A percentile compares a stretch with the other conserved stretches of the same genome.
These are phyloP conservation scores for Trematomus loennbergii DNA, from an alignment of 2,113 vertebrate species.

Conservation along the genomic window DNA sequence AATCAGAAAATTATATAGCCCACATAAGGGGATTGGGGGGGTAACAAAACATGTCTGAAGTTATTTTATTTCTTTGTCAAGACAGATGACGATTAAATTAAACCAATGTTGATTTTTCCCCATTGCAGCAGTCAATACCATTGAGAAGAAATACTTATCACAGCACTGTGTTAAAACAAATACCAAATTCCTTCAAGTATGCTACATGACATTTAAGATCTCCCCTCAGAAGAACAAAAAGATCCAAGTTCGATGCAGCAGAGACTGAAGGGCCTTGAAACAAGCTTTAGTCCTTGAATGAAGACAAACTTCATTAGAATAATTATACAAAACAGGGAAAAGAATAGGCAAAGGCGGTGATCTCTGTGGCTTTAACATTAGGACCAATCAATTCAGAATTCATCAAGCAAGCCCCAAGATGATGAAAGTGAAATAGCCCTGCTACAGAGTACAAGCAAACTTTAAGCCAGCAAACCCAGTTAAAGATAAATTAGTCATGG, in stretches of 20 bases:
- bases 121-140: constrained; percentile 63
- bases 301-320: constrained; percentile 71
- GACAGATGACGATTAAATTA: constrained; percentile 66
- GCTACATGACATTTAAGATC: constrained; percentile 72
- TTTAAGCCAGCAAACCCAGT: constrained; percentile 81
- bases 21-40: constrained; percentile 52
- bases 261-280: constrained; percentile 55
- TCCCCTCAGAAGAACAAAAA: constrained; percentile 49
- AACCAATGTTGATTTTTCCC: constrained; percentile 31
- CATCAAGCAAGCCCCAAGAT: constrained; percentile 75
- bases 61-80: constrained; percentile 56
- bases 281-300: constrained; percentile 63
- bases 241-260: constrained; percentile 58
- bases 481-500: constrained; percentile 81
- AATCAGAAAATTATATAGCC: constrained; percentile 72
- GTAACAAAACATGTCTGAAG: constrained; percentile 54
- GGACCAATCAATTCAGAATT: constrained; percentile 72
- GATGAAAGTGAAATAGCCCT: constrained; percentile 71
- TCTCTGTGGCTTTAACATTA: constrained; percentile 78
- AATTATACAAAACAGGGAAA: constrained; percentile 76
- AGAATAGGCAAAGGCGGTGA: constrained; percentile 81
- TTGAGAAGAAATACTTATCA: constrained; percentile 69
- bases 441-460: constrained; percentile 80
- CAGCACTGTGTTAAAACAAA: constrained; percentile 68
- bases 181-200: constrained; percentile 66